Percentiles rank a stretch among this genome's conserved stretches.
Evolutionary conservation across 2,888 invertebrate species (phyloP).

Genomic region (Luperina testacea): DNA sequence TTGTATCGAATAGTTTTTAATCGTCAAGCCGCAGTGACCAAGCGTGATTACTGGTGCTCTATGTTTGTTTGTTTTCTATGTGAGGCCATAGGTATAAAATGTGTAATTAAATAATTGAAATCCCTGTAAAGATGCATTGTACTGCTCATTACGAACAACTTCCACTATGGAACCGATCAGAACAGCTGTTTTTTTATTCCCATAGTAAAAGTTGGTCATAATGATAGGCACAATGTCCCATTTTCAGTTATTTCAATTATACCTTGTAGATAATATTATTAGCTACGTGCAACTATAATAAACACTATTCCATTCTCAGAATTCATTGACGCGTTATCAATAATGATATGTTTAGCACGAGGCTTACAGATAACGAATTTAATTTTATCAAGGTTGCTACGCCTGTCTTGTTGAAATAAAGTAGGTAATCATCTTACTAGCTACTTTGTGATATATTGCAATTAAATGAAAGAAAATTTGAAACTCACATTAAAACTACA

Average conservation of each 20-base stretch:
- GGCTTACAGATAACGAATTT: constrained; percentile 33
- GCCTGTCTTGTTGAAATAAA: background rate
- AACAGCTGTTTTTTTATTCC: background rate
- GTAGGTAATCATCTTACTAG: too few species aligned
- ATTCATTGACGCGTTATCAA: constrained; percentile 44
- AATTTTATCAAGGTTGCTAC: constrained; percentile 27
- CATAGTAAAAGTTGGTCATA: background rate
- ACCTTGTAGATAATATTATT: background rate
- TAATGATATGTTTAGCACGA: constrained; percentile 18
- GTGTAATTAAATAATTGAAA: too few species aligned
- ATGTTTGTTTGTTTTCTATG: too few species aligned
- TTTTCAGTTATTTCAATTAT: background rate
- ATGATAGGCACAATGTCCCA: background rate
- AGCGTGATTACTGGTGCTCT: too few species aligned
- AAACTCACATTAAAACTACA: too few species aligned
- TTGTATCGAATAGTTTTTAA: too few species aligned
- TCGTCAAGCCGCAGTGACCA: too few species aligned
- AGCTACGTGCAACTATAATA: constrained; percentile 22
- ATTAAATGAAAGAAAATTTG: too few species aligned
- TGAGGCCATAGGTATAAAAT: too few species aligned
- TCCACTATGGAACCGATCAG: background rate
- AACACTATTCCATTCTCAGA: constrained; percentile 38
- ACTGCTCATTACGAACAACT: too few species aligned
- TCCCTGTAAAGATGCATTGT: too few species aligned
- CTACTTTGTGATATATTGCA: too few species aligned